A percentile compares a stretch with the other conserved stretches of the same genome.
These are phyloP conservation scores for Limnephilus marmoratus DNA, from an alignment of 2,888 invertebrate genomes.

Conservation along the genomic window DNA sequence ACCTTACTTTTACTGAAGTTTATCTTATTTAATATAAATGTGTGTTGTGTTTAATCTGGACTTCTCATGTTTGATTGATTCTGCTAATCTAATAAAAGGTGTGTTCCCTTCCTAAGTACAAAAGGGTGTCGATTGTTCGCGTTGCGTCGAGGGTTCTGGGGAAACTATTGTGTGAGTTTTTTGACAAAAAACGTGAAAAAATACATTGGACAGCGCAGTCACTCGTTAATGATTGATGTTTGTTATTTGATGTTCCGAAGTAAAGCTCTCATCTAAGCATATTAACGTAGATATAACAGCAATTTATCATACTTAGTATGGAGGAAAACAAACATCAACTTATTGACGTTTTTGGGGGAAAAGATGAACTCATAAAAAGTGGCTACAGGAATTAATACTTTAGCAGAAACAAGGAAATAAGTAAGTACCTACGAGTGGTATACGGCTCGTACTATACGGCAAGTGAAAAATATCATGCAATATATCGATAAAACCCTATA, in stretches of 20 bases:
- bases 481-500: no score
- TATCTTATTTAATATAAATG: neutral
- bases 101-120: neutral
- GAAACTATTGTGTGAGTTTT: conserved; percentile 29
- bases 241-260: neutral
- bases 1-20: no score
- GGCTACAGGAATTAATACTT: neutral
- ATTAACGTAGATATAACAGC: neutral
- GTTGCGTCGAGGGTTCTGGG: neutral
- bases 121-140: conserved; percentile 26
- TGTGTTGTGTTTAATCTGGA: neutral
- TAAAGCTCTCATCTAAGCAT: neutral
- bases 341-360: neutral
- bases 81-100: conserved; percentile 5
- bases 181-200: conserved; percentile 24
- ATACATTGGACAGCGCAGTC: conserved; percentile 7
- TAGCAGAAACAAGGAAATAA: neutral
- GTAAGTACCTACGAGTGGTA: no score
- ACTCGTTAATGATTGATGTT: conserved; percentile 34
- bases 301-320: neutral
- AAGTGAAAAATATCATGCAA: no score
- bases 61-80: conserved; percentile 20
- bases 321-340: neutral
- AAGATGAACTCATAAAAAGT: neutral
- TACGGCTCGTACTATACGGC: neutral